Evolutionary conservation across 2,797 vertebrate species (phyloP).

Genomic region (Artibeus lituratus): DNA sequence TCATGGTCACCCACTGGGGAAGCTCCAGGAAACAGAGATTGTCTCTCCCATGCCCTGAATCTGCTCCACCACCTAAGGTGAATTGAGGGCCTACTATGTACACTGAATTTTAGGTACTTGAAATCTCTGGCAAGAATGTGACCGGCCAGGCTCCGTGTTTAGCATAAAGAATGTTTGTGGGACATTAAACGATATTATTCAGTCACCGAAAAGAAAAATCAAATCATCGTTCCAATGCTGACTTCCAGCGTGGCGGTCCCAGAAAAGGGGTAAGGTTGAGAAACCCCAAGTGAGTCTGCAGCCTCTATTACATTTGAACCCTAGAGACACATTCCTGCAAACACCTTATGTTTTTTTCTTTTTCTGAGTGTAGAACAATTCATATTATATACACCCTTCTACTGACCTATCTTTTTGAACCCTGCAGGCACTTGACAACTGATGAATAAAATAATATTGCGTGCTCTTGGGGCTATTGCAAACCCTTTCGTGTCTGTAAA

Average conservation of each 20-base stretch:
- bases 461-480: conserved; percentile 55
- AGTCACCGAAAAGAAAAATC: conserved; percentile 19
- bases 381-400: conserved; percentile 59
- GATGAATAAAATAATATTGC: conserved; percentile 75
- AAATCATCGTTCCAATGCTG: conserved; percentile 26
- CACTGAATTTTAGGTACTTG: background rate
- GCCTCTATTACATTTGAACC: conserved; percentile 64
- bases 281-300: conserved; percentile 44
- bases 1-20: background rate
- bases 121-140: background rate
- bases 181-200: background rate
- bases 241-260: conserved; percentile 40
- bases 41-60: background rate
- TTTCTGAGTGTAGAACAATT: conserved; percentile 56
- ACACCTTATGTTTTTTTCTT: conserved; percentile 39
- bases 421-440: conserved; percentile 71
- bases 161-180: background rate
- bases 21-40: background rate
- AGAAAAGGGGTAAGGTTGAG: conserved; percentile 47
- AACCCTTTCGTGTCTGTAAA: conserved; percentile 65
- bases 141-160: background rate
- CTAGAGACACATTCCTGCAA: conserved; percentile 62
- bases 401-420: conserved; percentile 69
- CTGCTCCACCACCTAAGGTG: background rate
- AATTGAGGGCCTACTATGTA: background rate